Base-by-base conservation (phyloP, 2,797 vertebrate species). In the Ateles fusciceps region DNA sequence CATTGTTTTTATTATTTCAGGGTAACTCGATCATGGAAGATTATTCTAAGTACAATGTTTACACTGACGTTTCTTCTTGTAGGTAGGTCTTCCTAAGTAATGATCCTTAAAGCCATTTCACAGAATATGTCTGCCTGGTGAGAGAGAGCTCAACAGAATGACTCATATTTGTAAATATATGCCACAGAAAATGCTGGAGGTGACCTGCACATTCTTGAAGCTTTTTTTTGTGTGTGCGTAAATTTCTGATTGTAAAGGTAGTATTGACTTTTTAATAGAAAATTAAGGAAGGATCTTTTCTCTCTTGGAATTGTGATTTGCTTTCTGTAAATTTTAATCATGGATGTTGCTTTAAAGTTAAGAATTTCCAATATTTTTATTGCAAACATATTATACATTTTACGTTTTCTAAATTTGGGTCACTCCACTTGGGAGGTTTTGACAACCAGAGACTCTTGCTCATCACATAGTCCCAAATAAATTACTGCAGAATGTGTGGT, bases 51-150 rank as follows among this genome's bases (percentile, higher is more conserved):
- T 26, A 4, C 71, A 3, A 24, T 81, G 19, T 24, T 93, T 39
- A 12, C n/a, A 4, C 0, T 88, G 57, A 81, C n/a, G 28, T 76
- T 98, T 26, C 89, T 98, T 78, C 61, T 98, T 10, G 2, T 96
- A n/a, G 97, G 98, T 98, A 96, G 96, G 97, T 92, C 50, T 42
- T 48, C 4, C 48, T 36, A 14, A 44, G 14, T 6, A 39, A 22
- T 8, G 11, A 7, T 50, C 61, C 71, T 50, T 57, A 48, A 59
- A n/a, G 36, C 44, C 44, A 5, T 39, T 48, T 39, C 4, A 4
- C 1, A 19, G 50, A 7, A 0, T 9, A 7, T 26, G 14, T 64
- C n/a, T 46, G 9, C 14, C 5, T 30, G 24, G 8, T 46, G 21
- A 57, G 33, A 68, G 26, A 55, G 19, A 7, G 10, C 8, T 19